Base-by-base conservation (phyloP, 2,797 vertebrate genomes). In the Falco columbarius region DNA sequence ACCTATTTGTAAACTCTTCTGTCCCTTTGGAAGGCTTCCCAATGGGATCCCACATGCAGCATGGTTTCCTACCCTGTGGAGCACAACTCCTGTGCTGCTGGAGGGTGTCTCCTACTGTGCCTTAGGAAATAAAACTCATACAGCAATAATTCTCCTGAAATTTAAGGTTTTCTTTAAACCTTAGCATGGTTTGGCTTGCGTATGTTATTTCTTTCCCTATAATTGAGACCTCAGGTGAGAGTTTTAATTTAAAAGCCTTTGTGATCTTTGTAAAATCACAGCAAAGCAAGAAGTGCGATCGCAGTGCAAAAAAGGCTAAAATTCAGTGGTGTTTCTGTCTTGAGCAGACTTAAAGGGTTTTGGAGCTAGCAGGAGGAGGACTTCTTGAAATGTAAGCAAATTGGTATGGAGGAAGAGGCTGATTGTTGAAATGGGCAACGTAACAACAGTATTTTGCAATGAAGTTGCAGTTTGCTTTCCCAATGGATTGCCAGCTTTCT, bases 41-140 rank as follows among this genome's bases (percentile, higher is more conserved):
- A 3, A 0, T 0, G 23, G 23, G 52, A 8, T 52, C 44, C 36
- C 17, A 1, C 1, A 3, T 1, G 3, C 27, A 4, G 0, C 1
- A 2, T 21, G 40, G 7, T 58, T 46, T 65, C 29, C 34, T 9
- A 4, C 40, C n/a, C 49, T 0, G 0, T 1, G 17, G 55, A 61
- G n/a, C 86, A 22, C 17, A 5, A 9, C 36, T 19, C 11, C 38
- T 12, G 18, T 18, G 32, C 46, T 14, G 38, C 30, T 2, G 23
- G 52, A 49, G 29, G 36, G 21, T 3, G 7, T 10, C 24, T 46
- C 17, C 11, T 10, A 12, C 29, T 3, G 32, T 22, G 34, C 18
- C 52, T 19, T 26, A 54, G 56, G 42, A 68, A 58, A 65, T 14
- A 5, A 90, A 95, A 10, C 9, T 7, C 8, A 1, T 11, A 6